A percentile compares a stretch with the other conserved stretches of the same genome.
These are phyloP conservation scores for Meandrina meandrites DNA, from an alignment of 92 coral and sea anemone genomes.

Conservation along the genomic window DNA sequence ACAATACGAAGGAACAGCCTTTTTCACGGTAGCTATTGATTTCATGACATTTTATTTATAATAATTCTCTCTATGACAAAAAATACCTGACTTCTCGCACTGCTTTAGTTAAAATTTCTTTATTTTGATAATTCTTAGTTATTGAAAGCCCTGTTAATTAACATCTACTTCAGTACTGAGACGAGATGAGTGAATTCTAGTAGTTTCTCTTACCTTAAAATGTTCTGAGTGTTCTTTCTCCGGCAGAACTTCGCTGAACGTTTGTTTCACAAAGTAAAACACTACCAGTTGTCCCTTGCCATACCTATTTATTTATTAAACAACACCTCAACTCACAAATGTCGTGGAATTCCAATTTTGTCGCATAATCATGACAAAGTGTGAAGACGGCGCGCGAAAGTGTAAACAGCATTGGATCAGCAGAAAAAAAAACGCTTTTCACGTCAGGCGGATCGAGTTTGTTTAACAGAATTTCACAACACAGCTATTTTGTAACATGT, in stretches of 20 bases:
- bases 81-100: neutral
- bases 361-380: conserved; percentile 47
- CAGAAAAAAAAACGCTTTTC: neutral
- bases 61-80: conserved; percentile 16
- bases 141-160: neutral
- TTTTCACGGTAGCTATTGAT: neutral
- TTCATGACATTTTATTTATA: conserved; percentile 23
- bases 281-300: conserved; percentile 24
- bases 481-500: neutral
- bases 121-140: neutral
- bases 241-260: neutral
- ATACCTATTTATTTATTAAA: conserved; percentile 44
- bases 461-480: no score
- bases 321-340: conserved; percentile 38
- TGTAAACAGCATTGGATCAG: conserved; percentile 18
- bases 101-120: neutral
- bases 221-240: neutral
- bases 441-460: no score
- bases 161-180: neutral
- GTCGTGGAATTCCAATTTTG: conserved; percentile 41
- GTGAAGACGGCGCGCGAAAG: neutral
- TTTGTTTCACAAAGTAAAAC: conserved; percentile 9
- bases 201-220: conserved; percentile 15
- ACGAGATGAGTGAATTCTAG: neutral
- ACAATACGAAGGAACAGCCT: neutral